Base-by-base conservation (phyloP, 2,888 invertebrate genomes). In the Cephus spinipes region DNA sequence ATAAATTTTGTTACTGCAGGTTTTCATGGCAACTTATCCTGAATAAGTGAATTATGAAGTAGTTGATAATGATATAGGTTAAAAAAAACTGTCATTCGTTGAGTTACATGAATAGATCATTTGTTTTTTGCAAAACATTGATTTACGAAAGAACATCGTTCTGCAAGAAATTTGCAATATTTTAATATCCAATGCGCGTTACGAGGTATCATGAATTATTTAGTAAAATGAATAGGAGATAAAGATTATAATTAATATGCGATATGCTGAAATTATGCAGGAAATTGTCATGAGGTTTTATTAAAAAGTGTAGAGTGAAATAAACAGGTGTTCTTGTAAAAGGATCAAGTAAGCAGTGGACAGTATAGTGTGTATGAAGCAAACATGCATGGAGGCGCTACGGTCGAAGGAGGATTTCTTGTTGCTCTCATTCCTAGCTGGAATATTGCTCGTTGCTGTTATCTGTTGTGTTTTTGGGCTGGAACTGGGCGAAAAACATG, bases 391-490 rank as follows among this genome's bases (percentile, higher is more conserved):
- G 74, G 74, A 32, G 35, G 34, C 74, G 74, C 74, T 33, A 35
- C 74, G 35, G 2, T 74, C 74, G 74, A 30, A 33, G 74, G 12
- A 73, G 73, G 40, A 36, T 76, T 76, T 84, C 88, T 87, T 83
- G 86, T 88, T 86, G 88, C 87, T 89, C 87, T 87, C 86, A 84
- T 89, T 89, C 89, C 86, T 87, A 85, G 88, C 86, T 84, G 86
- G 85, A 87, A 86, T 86, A 84, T 83, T 79, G 87, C 83, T 85
- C 87, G 85, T 87, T 83, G 83, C 85, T 88, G 88, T 88, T 89
- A 88, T 89, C 88, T 88, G 88, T 89, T 89, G 89, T 89, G 88
- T 89, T 89, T 87, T 89, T 85, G 85, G 87, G 86, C 85, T 83
- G 85, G 85, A 84, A 85, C 83, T 84, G 83, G 85, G 80, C 80